Percentiles rank a stretch among this genome's conserved stretches.
phyloP scores from a whole-genome alignment of 2,888 invertebrate species.

The Caenorhabditis wallacei region DNA sequence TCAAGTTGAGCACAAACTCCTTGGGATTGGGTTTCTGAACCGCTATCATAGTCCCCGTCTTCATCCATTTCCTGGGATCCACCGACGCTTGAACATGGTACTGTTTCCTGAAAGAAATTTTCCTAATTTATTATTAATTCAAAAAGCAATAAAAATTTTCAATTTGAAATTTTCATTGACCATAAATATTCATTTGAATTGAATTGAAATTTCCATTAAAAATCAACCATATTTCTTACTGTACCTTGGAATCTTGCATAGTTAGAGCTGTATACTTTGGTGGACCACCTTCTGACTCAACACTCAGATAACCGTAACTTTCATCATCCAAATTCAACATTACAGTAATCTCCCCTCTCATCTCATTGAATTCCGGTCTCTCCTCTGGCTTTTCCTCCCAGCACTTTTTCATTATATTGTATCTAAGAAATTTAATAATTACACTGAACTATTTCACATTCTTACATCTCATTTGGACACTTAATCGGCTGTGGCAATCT shows the following conservation, averaged over 20 bases:
- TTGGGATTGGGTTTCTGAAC: constrained; percentile 15
- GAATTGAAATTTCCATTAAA: too few relatives aligned
- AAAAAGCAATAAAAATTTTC: too few relatives aligned
- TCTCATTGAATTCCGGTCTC: constrained; percentile 68
- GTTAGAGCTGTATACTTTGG: constrained; percentile 52
- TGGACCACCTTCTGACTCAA: constrained; percentile 43
- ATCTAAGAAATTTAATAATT: constrained; percentile 58
- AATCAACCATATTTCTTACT: not conserved
- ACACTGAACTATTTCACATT: not conserved
- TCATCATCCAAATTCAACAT: constrained; percentile 73
- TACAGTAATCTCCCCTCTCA: constrained; percentile 59
- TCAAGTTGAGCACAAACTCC: constrained; percentile 24
- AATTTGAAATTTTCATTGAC: too few relatives aligned
- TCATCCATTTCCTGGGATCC: constrained; percentile 52
- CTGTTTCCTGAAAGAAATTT: constrained; percentile 38
- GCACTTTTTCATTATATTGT: constrained; percentile 69
- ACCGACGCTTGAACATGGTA: constrained; percentile 34
- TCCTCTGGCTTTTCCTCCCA: constrained; percentile 64
- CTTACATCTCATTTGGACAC: constrained; percentile 76
- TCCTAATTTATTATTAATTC: not conserved
- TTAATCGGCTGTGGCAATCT: constrained; percentile 70
- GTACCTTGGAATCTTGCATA: constrained; percentile 63
- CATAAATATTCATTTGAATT: too few relatives aligned
- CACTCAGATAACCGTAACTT: constrained; percentile 71
- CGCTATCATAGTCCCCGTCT: constrained; percentile 52